Evolutionary conservation across 1,140 invertebrate genomes (phyloP).

Genomic region (Drosophila grimshawi): DNA sequence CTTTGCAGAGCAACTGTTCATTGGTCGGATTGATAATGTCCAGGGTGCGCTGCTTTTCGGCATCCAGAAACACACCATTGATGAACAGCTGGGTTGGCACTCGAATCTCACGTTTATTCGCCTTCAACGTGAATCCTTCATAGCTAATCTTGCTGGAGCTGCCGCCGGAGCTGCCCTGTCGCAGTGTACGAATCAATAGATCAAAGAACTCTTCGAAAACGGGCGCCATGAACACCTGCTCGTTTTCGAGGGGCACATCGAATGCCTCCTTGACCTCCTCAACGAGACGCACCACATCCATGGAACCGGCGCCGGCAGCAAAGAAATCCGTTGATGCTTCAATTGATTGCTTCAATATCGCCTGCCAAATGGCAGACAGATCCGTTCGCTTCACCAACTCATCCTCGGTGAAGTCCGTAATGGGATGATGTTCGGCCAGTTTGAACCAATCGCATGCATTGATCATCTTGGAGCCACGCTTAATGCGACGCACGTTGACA

Average conservation of each 20-base stretch:
- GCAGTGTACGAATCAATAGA: slow-evolving; percentile 69
- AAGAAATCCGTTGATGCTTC: slow-evolving; percentile 96
- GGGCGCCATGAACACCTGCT: slow-evolving; percentile 97
- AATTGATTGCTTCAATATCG: slow-evolving; percentile 92
- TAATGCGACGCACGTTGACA: slow-evolving; percentile 90
- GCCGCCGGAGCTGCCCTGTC: slow-evolving; percentile 54
- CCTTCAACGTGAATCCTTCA: slow-evolving; percentile 90
- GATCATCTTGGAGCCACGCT: slow-evolving; percentile 93
- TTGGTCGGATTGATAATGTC: slow-evolving; percentile 93
- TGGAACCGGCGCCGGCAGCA: slow-evolving; percentile 95
- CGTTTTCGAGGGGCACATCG: slow-evolving; percentile 91
- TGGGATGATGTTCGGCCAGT: slow-evolving; percentile 85
- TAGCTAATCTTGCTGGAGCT: slow-evolving; percentile 86
- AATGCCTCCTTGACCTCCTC: slow-evolving; percentile 96
- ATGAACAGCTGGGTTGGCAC: slow-evolving; percentile 96
- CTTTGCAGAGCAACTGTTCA: slow-evolving; percentile 92
- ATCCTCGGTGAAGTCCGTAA: slow-evolving; percentile 89
- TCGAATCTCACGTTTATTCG: slow-evolving; percentile 93
- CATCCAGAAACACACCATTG: slow-evolving; percentile 94
- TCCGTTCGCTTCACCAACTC: slow-evolving; percentile 89
- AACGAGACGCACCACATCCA: slow-evolving; percentile 97
- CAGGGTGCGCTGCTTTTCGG: slow-evolving; percentile 88
- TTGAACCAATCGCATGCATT: slow-evolving; percentile 92
- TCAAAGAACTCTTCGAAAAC: slow-evolving; percentile 92
- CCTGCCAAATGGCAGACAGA: slow-evolving; percentile 91